phyloP scores from a whole-genome alignment of 2,797 vertebrate species.

The Urophycis tenuis region DNA sequence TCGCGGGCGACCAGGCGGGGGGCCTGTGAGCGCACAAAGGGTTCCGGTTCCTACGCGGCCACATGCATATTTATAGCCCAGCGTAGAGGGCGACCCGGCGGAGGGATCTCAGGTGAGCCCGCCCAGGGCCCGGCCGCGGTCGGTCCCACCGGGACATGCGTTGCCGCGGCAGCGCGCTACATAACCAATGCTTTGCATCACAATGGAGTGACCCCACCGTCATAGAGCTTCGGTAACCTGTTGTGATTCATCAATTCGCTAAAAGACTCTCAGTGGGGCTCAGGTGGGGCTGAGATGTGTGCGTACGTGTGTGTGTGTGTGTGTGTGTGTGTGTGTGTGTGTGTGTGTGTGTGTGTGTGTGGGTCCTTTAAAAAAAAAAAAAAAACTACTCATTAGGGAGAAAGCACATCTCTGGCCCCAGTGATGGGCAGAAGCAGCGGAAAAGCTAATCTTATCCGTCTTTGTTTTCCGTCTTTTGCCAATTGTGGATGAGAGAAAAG shows the following conservation, averaged over 20 bases:
- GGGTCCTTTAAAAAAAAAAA: background rate
- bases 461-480: background rate
- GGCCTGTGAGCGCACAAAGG: constrained; percentile 7
- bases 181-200: constrained; percentile 8
- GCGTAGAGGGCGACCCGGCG: background rate
- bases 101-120: background rate
- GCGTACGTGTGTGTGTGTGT: too few species aligned
- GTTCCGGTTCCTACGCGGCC: background rate
- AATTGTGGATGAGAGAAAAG: background rate
- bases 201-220: constrained; percentile 10
- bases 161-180: background rate
- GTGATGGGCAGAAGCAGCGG: background rate
- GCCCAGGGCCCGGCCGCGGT: background rate
- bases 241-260: constrained; percentile 27
- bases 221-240: constrained; percentile 15
- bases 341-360: background rate
- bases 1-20: background rate
- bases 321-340: background rate
- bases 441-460: background rate
- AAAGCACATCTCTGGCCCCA: background rate
- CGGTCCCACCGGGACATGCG: too few species aligned
- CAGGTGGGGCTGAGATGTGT: background rate
- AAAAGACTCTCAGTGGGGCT: constrained; percentile 13
- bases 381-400: constrained; percentile 23
- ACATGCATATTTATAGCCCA: background rate